A percentile compares a stretch with the other conserved stretches of the same genome.
Evolutionary conservation across 2,797 vertebrate species (phyloP).

Genomic region (Myotis findleyi): DNA sequence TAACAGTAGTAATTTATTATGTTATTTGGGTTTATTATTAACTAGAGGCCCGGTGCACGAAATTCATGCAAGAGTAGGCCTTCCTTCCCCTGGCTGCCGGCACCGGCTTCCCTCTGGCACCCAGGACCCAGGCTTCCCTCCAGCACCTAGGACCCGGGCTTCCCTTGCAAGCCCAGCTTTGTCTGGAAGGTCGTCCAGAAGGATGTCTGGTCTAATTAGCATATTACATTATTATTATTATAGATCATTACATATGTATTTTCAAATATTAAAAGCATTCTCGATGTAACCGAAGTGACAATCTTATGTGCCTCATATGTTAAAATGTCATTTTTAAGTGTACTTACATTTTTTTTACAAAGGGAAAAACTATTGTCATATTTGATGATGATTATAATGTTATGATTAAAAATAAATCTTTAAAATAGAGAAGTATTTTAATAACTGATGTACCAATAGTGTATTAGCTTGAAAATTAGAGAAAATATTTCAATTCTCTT

Average conservation of each 20-base stretch:
- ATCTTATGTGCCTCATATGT: neutral
- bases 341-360: neutral
- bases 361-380: neutral
- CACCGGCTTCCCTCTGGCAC: no score
- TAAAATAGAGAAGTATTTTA: neutral
- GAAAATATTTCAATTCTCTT: neutral
- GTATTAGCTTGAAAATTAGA: neutral
- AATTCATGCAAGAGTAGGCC: no score
- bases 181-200: no score
- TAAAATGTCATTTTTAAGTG: conserved; percentile 27
- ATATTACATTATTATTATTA: no score
- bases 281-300: neutral
- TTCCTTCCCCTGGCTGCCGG: no score
- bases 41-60: no score
- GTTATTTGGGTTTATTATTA: neutral
- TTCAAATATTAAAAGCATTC: neutral
- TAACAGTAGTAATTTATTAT: neutral
- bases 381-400: neutral
- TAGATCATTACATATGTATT: neutral
- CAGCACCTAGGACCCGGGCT: no score
- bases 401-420: neutral
- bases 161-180: no score
- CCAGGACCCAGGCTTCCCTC: no score
- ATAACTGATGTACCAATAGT: neutral
- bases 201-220: no score